phyloP scores from a whole-genome alignment of 2,888 invertebrate species.

The Phytoseiulus persimilis region DNA sequence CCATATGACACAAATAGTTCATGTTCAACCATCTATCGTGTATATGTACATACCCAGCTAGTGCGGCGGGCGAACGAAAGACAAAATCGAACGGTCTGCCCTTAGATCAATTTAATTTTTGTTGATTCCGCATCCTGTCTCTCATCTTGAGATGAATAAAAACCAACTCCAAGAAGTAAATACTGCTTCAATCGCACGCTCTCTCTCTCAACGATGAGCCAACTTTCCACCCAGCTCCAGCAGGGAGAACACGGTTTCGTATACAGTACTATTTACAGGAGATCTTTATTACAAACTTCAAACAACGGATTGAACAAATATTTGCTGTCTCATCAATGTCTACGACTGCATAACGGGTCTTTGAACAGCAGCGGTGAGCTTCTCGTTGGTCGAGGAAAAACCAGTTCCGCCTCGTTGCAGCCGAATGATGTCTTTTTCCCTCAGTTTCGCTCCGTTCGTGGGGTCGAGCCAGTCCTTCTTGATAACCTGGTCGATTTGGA shows the following conservation, averaged over 20 bases:
- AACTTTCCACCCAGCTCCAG: too few relatives aligned
- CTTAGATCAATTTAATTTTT: not conserved
- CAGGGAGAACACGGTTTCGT: too few relatives aligned
- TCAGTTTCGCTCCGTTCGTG: slow-evolving; percentile 69
- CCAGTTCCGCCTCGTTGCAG: slow-evolving; percentile 93
- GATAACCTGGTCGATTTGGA: slow-evolving; percentile 57
- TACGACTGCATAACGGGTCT: slow-evolving; percentile 47
- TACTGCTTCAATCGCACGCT: not conserved
- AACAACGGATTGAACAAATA: too few relatives aligned
- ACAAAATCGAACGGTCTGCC: not conserved
- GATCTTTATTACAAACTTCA: too few relatives aligned
- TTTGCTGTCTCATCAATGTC: too few relatives aligned
- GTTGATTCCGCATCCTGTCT: not conserved
- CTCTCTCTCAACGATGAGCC: too few relatives aligned
- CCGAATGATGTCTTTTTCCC: slow-evolving; percentile 81
- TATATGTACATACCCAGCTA: not conserved
- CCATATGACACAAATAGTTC: not conserved
- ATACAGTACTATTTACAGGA: too few relatives aligned
- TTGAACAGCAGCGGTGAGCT: slow-evolving; percentile 59
- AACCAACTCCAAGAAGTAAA: not conserved
- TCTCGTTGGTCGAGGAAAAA: slow-evolving; percentile 74
- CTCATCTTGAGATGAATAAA: not conserved
- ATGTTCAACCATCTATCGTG: not conserved
- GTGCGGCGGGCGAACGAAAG: not conserved
- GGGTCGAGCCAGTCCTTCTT: slow-evolving; percentile 96